Conservation (phyloP, 2,888 invertebrate species). For the Hyles lineata region DNA sequence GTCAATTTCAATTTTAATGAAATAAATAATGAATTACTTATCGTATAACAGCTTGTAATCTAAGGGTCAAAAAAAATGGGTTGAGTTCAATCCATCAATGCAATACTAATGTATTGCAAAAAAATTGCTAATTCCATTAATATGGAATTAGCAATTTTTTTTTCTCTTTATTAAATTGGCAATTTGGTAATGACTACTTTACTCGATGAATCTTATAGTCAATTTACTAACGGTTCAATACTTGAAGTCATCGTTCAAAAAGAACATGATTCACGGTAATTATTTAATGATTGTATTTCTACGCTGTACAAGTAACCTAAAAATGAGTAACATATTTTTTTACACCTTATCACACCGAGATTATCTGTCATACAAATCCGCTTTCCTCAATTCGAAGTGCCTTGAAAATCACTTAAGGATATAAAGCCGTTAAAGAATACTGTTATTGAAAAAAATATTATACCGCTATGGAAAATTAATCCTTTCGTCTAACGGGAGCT, state of each 20-base stretch:
- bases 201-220: too few species aligned
- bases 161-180: too few species aligned
- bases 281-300: neutral
- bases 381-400: neutral
- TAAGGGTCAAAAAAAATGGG: too few species aligned
- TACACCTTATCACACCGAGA: neutral
- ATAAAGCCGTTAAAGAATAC: conserved; percentile 22
- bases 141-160: too few species aligned
- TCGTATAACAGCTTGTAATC: too few species aligned
- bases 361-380: neutral
- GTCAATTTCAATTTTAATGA: too few species aligned
- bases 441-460: conserved; percentile 15
- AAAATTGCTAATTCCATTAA: too few species aligned
- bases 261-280: conserved; percentile 3
- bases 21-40: too few species aligned
- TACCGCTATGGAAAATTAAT: conserved; percentile 28
- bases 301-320: neutral
- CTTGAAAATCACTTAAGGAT: conserved; percentile 12
- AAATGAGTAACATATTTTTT: conserved; percentile 7
- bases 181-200: too few species aligned
- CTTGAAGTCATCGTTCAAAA: neutral
- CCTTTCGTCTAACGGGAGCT: conserved; percentile 28
- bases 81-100: too few species aligned
- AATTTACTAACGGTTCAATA: neutral
- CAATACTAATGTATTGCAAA: too few species aligned